phyloP scores from a whole-genome alignment of 2,113 vertebrate genomes.

The Albula glossodonta region DNA sequence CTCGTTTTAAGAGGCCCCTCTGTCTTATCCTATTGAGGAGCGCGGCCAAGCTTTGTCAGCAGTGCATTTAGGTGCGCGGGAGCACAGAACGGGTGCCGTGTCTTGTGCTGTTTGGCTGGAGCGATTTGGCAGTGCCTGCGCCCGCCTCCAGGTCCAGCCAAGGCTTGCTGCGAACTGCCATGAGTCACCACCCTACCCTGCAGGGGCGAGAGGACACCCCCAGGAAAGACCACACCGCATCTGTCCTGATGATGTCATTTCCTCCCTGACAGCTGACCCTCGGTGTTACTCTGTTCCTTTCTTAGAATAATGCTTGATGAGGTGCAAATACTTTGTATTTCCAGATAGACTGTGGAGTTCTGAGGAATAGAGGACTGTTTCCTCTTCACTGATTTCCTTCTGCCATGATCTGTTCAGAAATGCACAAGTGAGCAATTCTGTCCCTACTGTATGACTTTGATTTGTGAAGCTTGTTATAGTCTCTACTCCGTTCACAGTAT shows the following conservation, averaged over 20 bases:
- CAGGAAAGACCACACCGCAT: background rate
- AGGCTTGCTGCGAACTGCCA: background rate
- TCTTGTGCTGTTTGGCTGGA: background rate
- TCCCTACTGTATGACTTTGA: no score
- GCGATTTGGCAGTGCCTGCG: background rate
- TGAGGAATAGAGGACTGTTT: no score
- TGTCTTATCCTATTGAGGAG: background rate
- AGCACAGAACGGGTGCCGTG: conserved; percentile 38
- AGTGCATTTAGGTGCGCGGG: conserved; percentile 27
- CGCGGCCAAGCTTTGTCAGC: conserved; percentile 20
- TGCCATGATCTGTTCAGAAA: no score
- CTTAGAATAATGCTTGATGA: no score
- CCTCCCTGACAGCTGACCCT: conserved; percentile 13
- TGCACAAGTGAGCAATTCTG: no score
- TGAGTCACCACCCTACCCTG: background rate
- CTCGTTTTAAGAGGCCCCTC: background rate
- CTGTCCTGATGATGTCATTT: background rate
- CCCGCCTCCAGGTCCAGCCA: background rate
- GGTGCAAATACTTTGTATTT: no score
- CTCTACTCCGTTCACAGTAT: no score
- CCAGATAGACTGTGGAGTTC: no score
- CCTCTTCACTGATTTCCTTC: no score
- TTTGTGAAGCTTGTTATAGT: no score
- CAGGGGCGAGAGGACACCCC: background rate
- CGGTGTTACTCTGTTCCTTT: no score